Evolutionary conservation across 2,113 vertebrate species (phyloP).

Genomic region (Rhabdornis inornatus): DNA sequence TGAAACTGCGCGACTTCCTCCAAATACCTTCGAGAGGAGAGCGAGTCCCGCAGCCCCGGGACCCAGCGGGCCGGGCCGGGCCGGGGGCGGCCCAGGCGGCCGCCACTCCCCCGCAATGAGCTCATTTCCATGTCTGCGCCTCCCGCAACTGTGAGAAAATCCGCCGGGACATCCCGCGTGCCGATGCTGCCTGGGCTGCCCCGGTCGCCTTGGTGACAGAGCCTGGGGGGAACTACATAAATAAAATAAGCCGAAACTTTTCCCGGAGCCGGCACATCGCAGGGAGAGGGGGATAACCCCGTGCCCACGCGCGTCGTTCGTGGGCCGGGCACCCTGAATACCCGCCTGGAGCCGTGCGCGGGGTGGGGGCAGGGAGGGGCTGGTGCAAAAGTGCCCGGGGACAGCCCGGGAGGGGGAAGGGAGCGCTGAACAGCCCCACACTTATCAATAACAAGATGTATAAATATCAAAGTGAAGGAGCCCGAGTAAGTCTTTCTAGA

Average conservation of each 20-base stretch:
- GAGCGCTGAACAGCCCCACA: neutral
- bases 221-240: neutral
- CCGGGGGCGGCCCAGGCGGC: constrained; percentile 16
- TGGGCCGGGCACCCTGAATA: neutral
- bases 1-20: neutral
- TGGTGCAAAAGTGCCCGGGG: neutral
- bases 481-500: constrained; percentile 67
- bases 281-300: neutral
- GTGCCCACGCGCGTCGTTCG: neutral
- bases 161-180: constrained; percentile 36
- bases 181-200: constrained; percentile 39
- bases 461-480: constrained; percentile 73
- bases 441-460: constrained; percentile 67
- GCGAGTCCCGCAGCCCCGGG: neutral
- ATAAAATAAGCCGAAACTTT: neutral
- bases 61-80: neutral
- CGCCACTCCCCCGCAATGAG: constrained; percentile 70
- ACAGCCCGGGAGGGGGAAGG: neutral
- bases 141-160: constrained; percentile 68
- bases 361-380: neutral
- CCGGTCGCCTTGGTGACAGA: constrained; percentile 54
- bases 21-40: neutral
- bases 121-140: constrained; percentile 71
- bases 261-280: neutral
- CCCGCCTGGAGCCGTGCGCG: neutral